Conservation (phyloP, 37 sponge, comb jelly and placozoan genomes). For the Beroe ovata region DNA sequence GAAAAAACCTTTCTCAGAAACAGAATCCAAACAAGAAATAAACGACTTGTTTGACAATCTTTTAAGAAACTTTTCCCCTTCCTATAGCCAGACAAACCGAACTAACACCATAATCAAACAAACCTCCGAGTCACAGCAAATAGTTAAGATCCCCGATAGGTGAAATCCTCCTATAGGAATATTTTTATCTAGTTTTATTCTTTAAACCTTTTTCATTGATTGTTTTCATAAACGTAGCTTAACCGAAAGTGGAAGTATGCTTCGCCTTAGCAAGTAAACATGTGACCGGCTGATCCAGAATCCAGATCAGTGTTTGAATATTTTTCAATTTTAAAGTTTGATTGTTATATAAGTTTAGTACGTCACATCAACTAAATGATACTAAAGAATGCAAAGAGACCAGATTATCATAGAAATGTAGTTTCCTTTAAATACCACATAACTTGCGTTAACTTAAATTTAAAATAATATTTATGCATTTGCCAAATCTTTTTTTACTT, state of each 20-base stretch:
- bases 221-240: conserved; percentile 3
- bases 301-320: conserved; percentile 47
- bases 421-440: background rate
- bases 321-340: conserved; percentile 32
- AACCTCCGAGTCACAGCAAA: background rate
- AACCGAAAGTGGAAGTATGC: background rate
- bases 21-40: conserved; percentile 57
- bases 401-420: conserved; percentile 30
- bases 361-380: conserved; percentile 1
- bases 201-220: conserved; percentile 61
- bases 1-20: conserved; percentile 21
- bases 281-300: conserved; percentile 61
- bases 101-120: conserved; percentile 66
- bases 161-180: background rate
- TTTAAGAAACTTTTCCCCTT: conserved; percentile 52
- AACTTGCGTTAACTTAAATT: no score
- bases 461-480: no score
- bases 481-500: no score
- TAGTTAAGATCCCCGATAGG: conserved; percentile 63
- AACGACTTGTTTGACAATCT: conserved; percentile 58
- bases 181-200: conserved; percentile 67
- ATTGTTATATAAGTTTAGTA: conserved; percentile 60
- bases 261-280: background rate
- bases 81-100: conserved; percentile 65
- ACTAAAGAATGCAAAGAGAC: conserved; percentile 9